Conservation (phyloP, 2,888 invertebrate genomes). For the Xestia ashworthii region DNA sequence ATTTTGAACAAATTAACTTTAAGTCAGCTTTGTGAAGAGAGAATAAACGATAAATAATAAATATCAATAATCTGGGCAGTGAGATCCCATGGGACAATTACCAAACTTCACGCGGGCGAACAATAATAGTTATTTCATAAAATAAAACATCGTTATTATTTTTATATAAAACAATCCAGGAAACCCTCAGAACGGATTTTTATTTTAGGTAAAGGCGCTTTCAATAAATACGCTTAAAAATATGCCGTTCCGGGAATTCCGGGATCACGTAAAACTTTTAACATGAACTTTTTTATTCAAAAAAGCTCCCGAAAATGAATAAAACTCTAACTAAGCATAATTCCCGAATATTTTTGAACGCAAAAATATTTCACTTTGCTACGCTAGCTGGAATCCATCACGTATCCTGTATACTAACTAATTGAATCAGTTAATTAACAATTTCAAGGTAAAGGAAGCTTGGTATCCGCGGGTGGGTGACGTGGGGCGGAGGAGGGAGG, state of each 20-base stretch:
- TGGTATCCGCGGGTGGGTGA: conserved; percentile 71
- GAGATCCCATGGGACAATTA: no score
- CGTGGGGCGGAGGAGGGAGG: conserved; percentile 29
- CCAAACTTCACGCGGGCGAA: no score
- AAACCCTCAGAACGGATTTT: background rate
- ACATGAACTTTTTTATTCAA: background rate
- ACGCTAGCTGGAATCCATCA: conserved; percentile 55
- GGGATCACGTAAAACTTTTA: background rate
- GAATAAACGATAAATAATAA: no score
- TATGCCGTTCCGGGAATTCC: background rate
- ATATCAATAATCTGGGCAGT: no score
- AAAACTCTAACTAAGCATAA: background rate
- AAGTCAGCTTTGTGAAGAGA: no score
- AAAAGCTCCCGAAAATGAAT: background rate
- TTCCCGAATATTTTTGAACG: background rate
- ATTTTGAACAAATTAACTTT: no score
- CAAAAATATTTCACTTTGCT: background rate
- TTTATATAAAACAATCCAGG: background rate
- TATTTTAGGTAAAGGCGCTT: background rate
- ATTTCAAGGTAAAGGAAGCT: conserved; percentile 83
- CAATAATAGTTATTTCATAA: background rate
- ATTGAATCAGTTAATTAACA: conserved; percentile 80
- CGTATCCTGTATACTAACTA: conserved; percentile 68
- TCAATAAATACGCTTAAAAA: background rate
- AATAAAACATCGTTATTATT: background rate